These are phyloP conservation scores for Crotalus helleri DNA, from an alignment of 2,113 vertebrate species.

Conservation along the genomic window DNA sequence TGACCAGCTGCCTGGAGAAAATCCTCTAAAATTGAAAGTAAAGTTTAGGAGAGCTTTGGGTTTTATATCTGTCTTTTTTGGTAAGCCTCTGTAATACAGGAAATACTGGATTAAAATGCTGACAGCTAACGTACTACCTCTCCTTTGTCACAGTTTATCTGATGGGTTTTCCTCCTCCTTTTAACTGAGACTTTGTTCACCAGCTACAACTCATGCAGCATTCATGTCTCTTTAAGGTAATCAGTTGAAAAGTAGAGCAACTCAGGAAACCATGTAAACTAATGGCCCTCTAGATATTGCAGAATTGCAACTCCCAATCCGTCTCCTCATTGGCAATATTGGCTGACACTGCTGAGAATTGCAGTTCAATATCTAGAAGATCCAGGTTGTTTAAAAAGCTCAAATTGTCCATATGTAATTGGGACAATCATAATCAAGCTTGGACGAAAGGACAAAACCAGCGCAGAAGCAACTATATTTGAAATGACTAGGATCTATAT, in stretches of 20 bases:
- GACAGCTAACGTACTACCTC: constrained; percentile 23
- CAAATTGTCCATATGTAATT: neutral
- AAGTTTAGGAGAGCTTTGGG: neutral
- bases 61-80: constrained; percentile 55
- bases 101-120: constrained; percentile 48
- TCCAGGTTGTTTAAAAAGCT: neutral
- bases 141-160: neutral
- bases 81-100: constrained; percentile 14
- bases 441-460: neutral
- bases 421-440: neutral
- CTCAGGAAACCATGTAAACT: neutral
- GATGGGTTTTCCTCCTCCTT: constrained; percentile 24
- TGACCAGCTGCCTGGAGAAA: neutral
- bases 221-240: neutral
- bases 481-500: neutral
- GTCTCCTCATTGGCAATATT: neutral
- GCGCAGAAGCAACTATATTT: neutral
- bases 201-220: neutral
- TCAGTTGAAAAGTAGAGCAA: neutral
- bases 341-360: neutral
- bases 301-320: neutral
- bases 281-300: neutral
- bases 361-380: neutral
- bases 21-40: neutral
- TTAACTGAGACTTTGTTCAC: neutral